Percentiles rank a stretch among this genome's conserved stretches.
Conservation (phyloP, 2,888 invertebrate species). For the Trachelus iudaicus region DNA sequence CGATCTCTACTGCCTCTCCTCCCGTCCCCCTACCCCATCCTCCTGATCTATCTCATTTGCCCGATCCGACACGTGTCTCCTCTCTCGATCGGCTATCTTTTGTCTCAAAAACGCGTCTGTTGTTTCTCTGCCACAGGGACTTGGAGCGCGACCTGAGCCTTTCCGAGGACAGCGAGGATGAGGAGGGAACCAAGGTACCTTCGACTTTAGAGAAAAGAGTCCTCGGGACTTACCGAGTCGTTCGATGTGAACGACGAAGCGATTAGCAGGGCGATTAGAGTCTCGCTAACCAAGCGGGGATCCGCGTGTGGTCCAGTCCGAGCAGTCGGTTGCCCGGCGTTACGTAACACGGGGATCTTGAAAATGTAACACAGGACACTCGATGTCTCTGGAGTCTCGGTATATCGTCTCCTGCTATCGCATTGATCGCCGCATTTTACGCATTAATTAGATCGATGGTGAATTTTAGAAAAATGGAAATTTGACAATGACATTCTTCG, state of each 20-base stretch:
- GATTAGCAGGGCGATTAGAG: neutral
- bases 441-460: too few relatives aligned
- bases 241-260: neutral
- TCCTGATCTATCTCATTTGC: slow-evolving; percentile 7
- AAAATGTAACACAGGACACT: too few relatives aligned
- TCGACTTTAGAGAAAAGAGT: too few relatives aligned
- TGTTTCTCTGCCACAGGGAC: slow-evolving; percentile 64
- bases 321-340: too few relatives aligned
- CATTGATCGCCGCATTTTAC: too few relatives aligned
- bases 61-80: neutral
- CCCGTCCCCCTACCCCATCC: neutral
- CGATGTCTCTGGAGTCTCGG: too few relatives aligned
- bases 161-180: slow-evolving; percentile 84
- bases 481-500: slow-evolving; percentile 9
- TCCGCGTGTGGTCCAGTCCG: too few relatives aligned
- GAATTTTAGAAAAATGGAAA: too few relatives aligned
- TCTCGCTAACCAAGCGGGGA: neutral
- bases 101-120: too few relatives aligned
- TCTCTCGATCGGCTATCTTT: too few relatives aligned
- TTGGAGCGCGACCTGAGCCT: slow-evolving; percentile 77
- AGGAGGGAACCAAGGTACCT: slow-evolving; percentile 68
- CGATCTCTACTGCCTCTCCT: slow-evolving; percentile 8
- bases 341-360: too few relatives aligned
- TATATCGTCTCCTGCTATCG: too few relatives aligned
- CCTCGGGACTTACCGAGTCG: neutral